phyloP scores from a whole-genome alignment of 2,888 invertebrate species.

The Monochamus alternatus region DNA sequence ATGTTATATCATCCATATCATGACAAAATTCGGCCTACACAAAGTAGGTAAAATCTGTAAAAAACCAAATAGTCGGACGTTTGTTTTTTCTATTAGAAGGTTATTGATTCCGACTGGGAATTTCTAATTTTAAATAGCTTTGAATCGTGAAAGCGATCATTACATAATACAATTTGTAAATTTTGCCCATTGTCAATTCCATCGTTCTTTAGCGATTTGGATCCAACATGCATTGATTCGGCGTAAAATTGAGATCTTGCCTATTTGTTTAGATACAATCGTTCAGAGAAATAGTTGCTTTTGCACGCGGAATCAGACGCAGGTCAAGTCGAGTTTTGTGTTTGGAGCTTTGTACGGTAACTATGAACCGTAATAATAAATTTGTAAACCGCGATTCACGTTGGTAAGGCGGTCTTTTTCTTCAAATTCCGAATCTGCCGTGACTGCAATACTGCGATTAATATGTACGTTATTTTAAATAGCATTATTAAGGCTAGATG shows the following conservation, averaged over 20 bases:
- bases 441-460: no score
- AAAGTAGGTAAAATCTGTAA: not conserved
- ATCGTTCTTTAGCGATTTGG: not conserved
- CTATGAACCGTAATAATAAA: no score
- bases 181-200: constrained; percentile 3
- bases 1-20: constrained; percentile 13
- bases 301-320: not conserved
- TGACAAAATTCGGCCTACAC: not conserved
- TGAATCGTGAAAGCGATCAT: constrained; percentile 23
- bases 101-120: constrained; percentile 1
- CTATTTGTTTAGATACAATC: not conserved
- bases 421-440: no score
- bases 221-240: constrained; percentile 2
- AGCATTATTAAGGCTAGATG: no score
- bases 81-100: constrained; percentile 2
- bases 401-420: no score
- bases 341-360: not conserved
- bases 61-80: not conserved
- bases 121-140: constrained; percentile 25
- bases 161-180: constrained; percentile 29
- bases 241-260: constrained; percentile 5
- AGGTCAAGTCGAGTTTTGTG: not conserved
- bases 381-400: no score
- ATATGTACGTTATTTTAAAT: no score
- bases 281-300: not conserved